A percentile compares a stretch with the other conserved stretches of the same genome.
phyloP scores from a whole-genome alignment of 2,797 vertebrate species.

The Sardinella longiceps region DNA sequence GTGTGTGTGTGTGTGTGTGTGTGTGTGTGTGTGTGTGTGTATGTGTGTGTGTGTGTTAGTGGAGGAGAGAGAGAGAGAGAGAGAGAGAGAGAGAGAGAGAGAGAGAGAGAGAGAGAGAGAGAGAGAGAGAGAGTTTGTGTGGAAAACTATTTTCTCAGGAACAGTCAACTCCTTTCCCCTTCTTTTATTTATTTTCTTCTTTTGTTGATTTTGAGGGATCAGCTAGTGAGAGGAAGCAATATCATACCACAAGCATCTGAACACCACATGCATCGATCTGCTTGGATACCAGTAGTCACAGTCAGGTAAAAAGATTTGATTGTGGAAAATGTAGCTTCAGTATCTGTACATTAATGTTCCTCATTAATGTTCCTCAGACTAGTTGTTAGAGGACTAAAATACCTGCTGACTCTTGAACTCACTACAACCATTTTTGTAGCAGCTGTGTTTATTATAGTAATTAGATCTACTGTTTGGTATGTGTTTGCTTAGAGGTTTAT shows the following conservation, averaged over 20 bases:
- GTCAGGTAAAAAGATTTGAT: background rate
- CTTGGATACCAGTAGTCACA: background rate
- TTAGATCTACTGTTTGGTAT: conserved; percentile 36
- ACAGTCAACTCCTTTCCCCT: too few species aligned
- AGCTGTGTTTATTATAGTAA: background rate
- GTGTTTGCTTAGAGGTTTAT: conserved; percentile 62
- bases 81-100: too few species aligned
- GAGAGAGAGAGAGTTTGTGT: too few species aligned
- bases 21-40: background rate
- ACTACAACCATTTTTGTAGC: background rate
- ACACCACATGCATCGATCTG: background rate
- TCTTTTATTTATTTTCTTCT: too few species aligned
- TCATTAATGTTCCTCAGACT: background rate
- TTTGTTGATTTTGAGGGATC: too few species aligned
- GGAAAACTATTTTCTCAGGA: too few species aligned
- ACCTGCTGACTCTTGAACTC: background rate
- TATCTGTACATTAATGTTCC: background rate
- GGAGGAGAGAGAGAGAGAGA: too few species aligned
- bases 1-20: background rate
- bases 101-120: too few species aligned
- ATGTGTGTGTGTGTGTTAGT: too few species aligned
- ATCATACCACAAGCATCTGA: too few species aligned
- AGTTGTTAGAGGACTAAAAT: background rate
- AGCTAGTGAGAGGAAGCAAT: too few species aligned
- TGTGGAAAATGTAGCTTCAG: background rate